Evolutionary conservation across 2,113 vertebrate genomes (phyloP), one percentile per base, ranked within the genome.

Genomic region (Cacatua alba): DNA sequence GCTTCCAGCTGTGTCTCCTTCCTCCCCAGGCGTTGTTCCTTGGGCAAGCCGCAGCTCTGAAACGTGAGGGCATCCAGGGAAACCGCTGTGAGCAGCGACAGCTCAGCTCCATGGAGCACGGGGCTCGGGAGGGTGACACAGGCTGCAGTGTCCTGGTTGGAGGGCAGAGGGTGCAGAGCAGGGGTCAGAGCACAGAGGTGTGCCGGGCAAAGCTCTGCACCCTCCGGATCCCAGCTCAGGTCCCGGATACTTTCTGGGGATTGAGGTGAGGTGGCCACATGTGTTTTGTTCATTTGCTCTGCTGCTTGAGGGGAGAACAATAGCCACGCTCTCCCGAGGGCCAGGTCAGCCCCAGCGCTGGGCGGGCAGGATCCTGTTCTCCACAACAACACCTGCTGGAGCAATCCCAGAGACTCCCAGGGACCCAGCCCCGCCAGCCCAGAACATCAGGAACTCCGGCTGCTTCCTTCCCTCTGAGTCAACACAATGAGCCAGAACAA

Each of bases 401-500:
- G 94, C 95, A 87, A 98, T 97, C 91, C 90, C 95, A 81, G 63
- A 82, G 95, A 93, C 59, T 92, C 92, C 71, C 3, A 12, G 68
- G 82, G 94, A 82, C 86, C 97, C 97, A 87, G 94, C 70, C 92
- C 90, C 88, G 97, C 97, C 97, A 87, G 94, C 70, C 92, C 90
- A 90, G 97, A 98, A 98, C 97, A 97, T 93, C 97, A 95, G 96
- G 97, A 96, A 95, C 95, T 97, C 97, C 95, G 37, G 67, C 70
- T 31, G 82, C 93, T 98, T 98, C 98, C 98, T 98, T 98, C 97
- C 98, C 96, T 97, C 90, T 69, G 74, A 92, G 91, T 94, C 94
- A 97, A 97, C 97, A 97, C 96, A 98, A 97, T 97, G 94, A 97
- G 92, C 94, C 95, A 93, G 93, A 96, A 98, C 98, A 98, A 98